Conservation (phyloP, 53 echinoderm and acorn worm species). For the Temnopleurus reevesii region DNA sequence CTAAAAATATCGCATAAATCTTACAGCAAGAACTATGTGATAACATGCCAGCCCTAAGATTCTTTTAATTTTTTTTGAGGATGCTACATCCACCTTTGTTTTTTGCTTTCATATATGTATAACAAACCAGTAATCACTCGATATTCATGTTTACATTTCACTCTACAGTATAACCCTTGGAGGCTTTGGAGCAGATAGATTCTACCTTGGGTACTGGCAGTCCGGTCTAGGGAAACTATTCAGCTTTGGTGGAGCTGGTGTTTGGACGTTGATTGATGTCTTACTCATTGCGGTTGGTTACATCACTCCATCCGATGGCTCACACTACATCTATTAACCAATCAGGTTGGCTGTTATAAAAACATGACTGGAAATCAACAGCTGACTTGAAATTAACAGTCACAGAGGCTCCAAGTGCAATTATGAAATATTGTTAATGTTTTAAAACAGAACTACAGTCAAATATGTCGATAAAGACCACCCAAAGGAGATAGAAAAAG, state of each 20-base stretch:
- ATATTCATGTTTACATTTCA: neutral
- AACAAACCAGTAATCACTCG: neutral
- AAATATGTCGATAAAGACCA: no score
- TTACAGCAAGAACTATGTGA: no score
- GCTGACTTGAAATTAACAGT: neutral
- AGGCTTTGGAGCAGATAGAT: constrained; percentile 94
- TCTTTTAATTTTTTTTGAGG: no score
- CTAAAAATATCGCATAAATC: no score
- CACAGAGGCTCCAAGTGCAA: neutral
- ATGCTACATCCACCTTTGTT: no score
- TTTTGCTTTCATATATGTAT: no score
- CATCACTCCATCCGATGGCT: constrained; percentile 91
- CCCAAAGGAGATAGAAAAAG: no score
- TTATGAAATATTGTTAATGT: neutral
- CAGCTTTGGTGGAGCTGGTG: constrained; percentile 95
- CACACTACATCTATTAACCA: constrained; percentile 69
- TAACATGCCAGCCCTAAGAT: no score
- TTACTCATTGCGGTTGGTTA: constrained; percentile 92
- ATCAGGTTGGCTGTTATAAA: neutral
- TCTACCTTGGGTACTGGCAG: constrained; percentile 97
- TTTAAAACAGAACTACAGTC: no score
- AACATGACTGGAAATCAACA: neutral
- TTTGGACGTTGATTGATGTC: constrained; percentile 99
- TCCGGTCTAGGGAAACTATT: constrained; percentile 90
- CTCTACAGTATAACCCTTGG: constrained; percentile 86